Percentiles rank a stretch among this genome's conserved stretches.
Evolutionary conservation across 2,113 vertebrate species (phyloP).

Genomic region (Dipodomys merriami): DNA sequence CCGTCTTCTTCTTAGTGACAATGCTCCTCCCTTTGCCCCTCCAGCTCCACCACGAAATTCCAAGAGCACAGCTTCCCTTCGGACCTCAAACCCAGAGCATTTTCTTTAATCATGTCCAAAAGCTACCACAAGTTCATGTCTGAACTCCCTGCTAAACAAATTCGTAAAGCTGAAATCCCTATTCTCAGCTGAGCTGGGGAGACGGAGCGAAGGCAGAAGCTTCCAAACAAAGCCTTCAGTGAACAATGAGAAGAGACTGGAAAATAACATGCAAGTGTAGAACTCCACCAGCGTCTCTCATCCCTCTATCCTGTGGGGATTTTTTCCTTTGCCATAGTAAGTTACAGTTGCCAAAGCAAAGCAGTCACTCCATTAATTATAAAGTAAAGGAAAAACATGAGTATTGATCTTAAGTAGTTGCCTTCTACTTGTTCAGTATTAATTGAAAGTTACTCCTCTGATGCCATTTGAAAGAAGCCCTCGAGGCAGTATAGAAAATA

Average conservation of each 20-base stretch:
- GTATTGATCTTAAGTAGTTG: constrained; percentile 78
- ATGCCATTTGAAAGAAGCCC: constrained; percentile 68
- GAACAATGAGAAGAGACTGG: neutral
- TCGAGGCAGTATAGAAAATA: constrained; percentile 73
- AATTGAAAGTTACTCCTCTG: constrained; percentile 80
- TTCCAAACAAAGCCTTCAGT: constrained; percentile 38
- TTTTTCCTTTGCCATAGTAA: neutral
- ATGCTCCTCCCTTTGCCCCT: neutral
- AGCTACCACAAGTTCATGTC: neutral
- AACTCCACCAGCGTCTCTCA: neutral
- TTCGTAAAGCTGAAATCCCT: neutral
- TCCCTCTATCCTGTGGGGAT: neutral
- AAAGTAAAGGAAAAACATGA: constrained; percentile 75
- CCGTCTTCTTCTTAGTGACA: neutral
- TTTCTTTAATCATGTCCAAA: neutral
- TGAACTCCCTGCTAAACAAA: neutral
- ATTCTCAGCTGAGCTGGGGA: neutral
- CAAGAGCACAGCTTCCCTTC: neutral
- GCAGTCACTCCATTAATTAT: constrained; percentile 76
- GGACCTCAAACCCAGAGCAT: neutral
- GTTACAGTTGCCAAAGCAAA: constrained; percentile 61
- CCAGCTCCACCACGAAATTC: neutral
- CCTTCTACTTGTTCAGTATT: constrained; percentile 76
- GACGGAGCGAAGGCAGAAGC: neutral
- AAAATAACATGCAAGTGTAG: neutral